Base-by-base conservation (phyloP, 2,888 invertebrate genomes). In the Orthosia cruda region DNA sequence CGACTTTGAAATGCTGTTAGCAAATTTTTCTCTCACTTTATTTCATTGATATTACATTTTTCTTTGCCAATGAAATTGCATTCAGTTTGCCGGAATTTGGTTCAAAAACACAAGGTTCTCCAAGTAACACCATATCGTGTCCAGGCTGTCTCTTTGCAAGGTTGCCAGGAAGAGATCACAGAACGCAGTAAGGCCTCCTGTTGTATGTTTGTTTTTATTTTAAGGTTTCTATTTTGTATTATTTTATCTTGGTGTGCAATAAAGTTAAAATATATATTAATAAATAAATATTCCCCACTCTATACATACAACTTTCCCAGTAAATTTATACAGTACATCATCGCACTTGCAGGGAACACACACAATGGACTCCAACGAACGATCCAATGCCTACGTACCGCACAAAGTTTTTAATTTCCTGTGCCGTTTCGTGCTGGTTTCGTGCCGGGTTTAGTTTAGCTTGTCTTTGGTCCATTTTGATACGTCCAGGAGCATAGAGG, bases 321-420 rank as follows among this genome's bases (percentile, higher is more conserved):
- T 71, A 52, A 83, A 57, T 59, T 58, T n/a, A 52, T 20, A 57
- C 47, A 84, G n/a, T 59, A 58, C 12, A n/a, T 40, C 13, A n/a
- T 5, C 23, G 32, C 18, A 49, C 12, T 40, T 80, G 40, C 18
- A 52, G 11, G 72, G 15, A 63, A 58, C 58, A 55, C 57, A 77
- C 52, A 69, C 68, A 80, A 80, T 80, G 45, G 47, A 32, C n/a
- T n/a, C n/a, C n/a, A n/a, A n/a, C n/a, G n/a, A n/a, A n/a, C 80
- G 68, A 80, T 66, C 80, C 84, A 80, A 84, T 80, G 84, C 54
- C 45, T 47, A n/a, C n/a, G n/a, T n/a, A 54, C 77, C 64, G 62
- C 67, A 55, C 66, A 77, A 86, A 86, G 73, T 86, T 86, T n/a
- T 86, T 85, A 86, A 87, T 87, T 86, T 86, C 85, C 85, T 85